A percentile compares a stretch with the other conserved stretches of the same genome.
phyloP scores from a whole-genome alignment of 2,113 vertebrate genomes.

The Callospermophilus lateralis region DNA sequence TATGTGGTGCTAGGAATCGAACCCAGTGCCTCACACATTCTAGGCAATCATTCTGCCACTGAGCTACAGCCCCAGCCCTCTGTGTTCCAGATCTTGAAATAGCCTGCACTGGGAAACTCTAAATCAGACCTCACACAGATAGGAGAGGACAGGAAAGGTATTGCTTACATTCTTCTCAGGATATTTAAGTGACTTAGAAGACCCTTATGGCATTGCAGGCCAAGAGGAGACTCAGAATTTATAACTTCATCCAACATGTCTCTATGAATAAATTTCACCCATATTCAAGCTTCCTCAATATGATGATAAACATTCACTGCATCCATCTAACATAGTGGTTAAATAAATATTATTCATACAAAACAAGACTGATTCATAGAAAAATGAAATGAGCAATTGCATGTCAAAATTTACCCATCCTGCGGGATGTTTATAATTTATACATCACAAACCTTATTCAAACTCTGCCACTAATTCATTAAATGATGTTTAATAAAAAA shows the following conservation, averaged over 20 bases:
- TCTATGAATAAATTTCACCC: neutral
- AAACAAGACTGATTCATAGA: neutral
- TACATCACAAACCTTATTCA: neutral
- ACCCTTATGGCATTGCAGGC: no score
- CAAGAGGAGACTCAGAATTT: neutral
- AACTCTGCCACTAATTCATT: neutral
- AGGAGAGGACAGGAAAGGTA: neutral
- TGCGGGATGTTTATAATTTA: neutral
- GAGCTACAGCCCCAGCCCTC: neutral
- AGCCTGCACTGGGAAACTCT: neutral
- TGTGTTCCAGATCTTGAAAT: neutral
- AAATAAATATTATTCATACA: neutral
- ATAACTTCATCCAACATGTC: neutral
- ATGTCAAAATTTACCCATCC: neutral
- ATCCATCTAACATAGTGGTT: neutral
- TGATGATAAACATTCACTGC: neutral
- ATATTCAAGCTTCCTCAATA: neutral
- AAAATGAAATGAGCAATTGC: neutral
- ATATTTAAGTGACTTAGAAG: accelerated
- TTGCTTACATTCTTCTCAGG: neutral
- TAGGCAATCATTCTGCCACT: no score
- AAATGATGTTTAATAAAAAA: neutral
- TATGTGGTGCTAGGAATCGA: no score
- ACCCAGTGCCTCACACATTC: no score
- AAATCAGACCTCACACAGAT: neutral